phyloP scores from a whole-genome alignment of 2,888 invertebrate genomes.

The Iphiclides podalirius region DNA sequence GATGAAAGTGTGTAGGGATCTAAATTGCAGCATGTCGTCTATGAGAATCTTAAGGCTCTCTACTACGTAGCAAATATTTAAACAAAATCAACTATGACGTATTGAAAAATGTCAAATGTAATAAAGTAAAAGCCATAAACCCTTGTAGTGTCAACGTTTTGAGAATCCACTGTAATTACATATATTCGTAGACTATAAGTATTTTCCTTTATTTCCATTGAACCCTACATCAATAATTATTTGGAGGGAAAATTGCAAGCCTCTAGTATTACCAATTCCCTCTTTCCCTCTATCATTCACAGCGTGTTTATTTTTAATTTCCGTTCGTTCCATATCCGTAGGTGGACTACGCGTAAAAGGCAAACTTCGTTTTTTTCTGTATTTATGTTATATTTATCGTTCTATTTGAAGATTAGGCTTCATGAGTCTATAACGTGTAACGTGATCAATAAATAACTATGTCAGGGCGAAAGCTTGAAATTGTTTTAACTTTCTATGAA shows the following conservation, averaged over 20 bases:
- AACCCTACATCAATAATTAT: not conserved
- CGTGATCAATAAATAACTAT: not conserved
- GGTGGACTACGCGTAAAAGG: not conserved
- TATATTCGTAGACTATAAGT: not conserved
- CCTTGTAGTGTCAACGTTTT: too few species aligned
- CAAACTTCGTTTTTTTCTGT: not conserved
- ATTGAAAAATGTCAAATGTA: too few species aligned
- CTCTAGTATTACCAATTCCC: slow-evolving; percentile 6
- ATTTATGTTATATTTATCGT: not conserved
- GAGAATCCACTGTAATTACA: not conserved
- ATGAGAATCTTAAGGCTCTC: too few species aligned
- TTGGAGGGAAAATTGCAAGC: slow-evolving; percentile 11
- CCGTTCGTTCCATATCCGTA: slow-evolving; percentile 1
- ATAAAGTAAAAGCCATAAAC: too few species aligned
- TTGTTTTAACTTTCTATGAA: too few species aligned
- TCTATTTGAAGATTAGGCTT: not conserved
- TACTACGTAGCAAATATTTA: too few species aligned
- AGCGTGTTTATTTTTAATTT: slow-evolving; percentile 20
- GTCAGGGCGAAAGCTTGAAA: not conserved
- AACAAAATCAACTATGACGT: too few species aligned
- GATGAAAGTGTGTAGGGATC: too few species aligned
- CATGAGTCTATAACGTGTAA: too few species aligned
- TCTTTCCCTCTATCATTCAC: slow-evolving; percentile 11
- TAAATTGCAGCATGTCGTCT: too few species aligned
- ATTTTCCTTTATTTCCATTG: slow-evolving; percentile 3